phyloP scores from a whole-genome alignment of 2,888 invertebrate genomes.

The Iphiclides podalirius region DNA sequence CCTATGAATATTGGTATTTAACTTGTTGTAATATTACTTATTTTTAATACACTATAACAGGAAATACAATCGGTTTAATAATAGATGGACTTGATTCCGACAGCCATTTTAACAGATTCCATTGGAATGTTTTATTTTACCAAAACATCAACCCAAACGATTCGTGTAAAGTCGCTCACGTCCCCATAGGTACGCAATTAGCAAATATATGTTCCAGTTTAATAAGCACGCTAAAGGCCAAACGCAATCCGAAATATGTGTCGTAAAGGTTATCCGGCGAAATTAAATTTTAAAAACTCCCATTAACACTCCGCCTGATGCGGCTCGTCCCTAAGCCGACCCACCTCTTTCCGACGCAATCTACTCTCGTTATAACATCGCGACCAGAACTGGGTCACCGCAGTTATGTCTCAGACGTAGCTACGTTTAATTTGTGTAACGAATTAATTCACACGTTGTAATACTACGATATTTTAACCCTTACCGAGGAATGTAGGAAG shows the following conservation, averaged over 20 bases:
- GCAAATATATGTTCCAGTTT: conserved; percentile 7
- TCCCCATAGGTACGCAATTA: too few species aligned
- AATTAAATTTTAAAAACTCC: conserved; percentile 40
- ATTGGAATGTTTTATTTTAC: too few species aligned
- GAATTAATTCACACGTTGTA: conserved; percentile 48
- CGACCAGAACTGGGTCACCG: conserved; percentile 57
- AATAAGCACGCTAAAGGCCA: conserved; percentile 3
- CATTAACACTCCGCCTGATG: conserved; percentile 34
- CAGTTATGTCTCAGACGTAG: conserved; percentile 55
- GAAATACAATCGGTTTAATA: too few species aligned
- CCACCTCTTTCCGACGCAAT: conserved; percentile 32
- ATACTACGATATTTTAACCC: conserved; percentile 25
- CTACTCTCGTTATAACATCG: conserved; percentile 35
- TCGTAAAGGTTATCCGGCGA: conserved; percentile 30
- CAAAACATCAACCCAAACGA: too few species aligned
- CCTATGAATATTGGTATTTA: too few species aligned
- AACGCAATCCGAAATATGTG: conserved; percentile 18
- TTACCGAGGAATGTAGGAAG: too few species aligned
- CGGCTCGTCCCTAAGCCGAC: conserved; percentile 32
- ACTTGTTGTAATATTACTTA: too few species aligned
- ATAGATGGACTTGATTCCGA: too few species aligned
- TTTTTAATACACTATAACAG: too few species aligned
- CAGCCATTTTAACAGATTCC: too few species aligned
- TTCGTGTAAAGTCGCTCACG: too few species aligned
- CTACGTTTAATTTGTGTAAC: conserved; percentile 54